A percentile compares a stretch with the other conserved stretches of the same genome.
Conservation (phyloP, 2,797 vertebrate genomes). For the Stomatorhinus walkeri region DNA sequence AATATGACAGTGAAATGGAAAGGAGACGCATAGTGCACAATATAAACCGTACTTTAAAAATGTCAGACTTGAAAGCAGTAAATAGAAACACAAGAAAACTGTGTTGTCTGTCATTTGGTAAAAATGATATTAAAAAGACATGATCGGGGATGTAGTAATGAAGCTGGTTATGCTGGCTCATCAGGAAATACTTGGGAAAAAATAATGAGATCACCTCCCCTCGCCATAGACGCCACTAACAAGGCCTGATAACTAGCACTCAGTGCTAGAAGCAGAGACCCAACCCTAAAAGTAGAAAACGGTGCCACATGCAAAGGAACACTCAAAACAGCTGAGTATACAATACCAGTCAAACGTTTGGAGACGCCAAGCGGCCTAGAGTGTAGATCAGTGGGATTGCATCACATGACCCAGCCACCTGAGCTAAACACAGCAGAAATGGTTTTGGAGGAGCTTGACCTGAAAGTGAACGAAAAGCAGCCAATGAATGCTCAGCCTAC, state of each 20-base stretch:
- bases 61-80: neutral
- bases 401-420: neutral
- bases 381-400: neutral
- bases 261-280: neutral
- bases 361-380: neutral
- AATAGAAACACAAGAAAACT: neutral
- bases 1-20: neutral
- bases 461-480: neutral
- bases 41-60: neutral
- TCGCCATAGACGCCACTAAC: neutral
- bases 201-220: neutral
- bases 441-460: neutral
- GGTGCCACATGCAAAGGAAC: neutral
- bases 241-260: neutral
- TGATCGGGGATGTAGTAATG: neutral
- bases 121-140: neutral
- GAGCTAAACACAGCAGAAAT: neutral
- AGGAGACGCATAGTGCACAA: neutral
- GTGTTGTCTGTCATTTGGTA: neutral
- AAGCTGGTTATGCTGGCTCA: neutral
- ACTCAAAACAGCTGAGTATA: neutral
- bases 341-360: neutral
- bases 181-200: neutral
- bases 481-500: neutral
- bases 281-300: neutral